Evolutionary conservation across 2,888 invertebrate species (phyloP).

Genomic region (Achlya flavicornis): DNA sequence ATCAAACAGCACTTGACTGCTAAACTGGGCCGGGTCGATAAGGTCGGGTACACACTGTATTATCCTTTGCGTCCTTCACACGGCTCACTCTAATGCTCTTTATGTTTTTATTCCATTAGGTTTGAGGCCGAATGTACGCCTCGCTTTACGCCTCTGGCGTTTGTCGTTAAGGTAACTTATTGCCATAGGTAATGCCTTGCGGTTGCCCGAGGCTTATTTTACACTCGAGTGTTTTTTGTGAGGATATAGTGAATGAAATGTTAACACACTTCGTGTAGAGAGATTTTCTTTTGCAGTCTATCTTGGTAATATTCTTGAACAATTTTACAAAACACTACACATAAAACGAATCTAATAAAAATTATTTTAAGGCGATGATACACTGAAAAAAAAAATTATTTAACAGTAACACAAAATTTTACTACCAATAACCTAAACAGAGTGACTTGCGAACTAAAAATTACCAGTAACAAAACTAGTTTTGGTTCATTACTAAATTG

Average conservation of each 20-base stretch:
- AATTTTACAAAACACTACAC: neutral
- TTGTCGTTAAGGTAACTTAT: conserved; percentile 59
- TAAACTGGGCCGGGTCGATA: conserved; percentile 39
- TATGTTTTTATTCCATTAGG: conserved; percentile 77
- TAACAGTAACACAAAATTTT: too few species aligned
- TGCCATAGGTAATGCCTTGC: conserved; percentile 46
- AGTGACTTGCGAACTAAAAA: too few species aligned
- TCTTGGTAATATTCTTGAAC: neutral
- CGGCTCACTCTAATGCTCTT: conserved; percentile 56
- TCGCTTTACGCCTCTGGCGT: conserved; percentile 42
- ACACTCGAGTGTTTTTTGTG: conserved; percentile 24
- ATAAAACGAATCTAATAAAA: too few species aligned
- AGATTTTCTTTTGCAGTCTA: neutral
- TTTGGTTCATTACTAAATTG: too few species aligned
- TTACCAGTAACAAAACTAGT: too few species aligned
- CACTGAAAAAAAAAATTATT: too few species aligned
- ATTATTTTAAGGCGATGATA: too few species aligned
- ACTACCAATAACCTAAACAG: too few species aligned
- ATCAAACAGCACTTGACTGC: conserved; percentile 46
- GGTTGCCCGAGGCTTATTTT: conserved; percentile 41
- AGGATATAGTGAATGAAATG: conserved; percentile 14
- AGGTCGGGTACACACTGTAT: conserved; percentile 42
- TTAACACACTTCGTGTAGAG: conserved; percentile 3
- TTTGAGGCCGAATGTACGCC: conserved; percentile 50
- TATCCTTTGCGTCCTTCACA: conserved; percentile 50